phyloP scores from a whole-genome alignment of 2,113 vertebrate species.

The Glaucidium brasilianum region DNA sequence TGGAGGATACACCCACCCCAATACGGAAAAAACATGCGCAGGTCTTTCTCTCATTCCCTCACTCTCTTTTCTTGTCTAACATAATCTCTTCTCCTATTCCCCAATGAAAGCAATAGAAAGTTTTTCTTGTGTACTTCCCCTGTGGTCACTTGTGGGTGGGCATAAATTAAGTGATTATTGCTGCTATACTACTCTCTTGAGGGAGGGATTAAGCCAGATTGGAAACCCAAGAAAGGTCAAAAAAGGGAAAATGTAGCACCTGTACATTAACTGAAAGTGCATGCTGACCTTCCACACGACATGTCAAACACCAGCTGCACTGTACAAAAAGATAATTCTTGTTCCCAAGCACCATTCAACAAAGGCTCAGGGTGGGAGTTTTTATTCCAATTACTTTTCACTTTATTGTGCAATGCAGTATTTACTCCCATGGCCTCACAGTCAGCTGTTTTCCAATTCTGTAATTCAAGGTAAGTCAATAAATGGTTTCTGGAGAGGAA shows the following conservation, averaged over 20 bases:
- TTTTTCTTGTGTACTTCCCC: not conserved
- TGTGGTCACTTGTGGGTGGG: constrained; percentile 11
- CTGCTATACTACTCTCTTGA: not conserved
- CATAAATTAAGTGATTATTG: constrained; percentile 46
- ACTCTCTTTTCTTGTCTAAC: not conserved
- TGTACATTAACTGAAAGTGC: not conserved
- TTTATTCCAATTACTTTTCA: not conserved
- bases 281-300: not conserved
- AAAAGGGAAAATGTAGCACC: constrained; percentile 16
- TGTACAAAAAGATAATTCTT: not conserved
- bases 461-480: constrained; percentile 22
- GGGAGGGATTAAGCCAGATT: constrained; percentile 23
- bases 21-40: not conserved
- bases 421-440: not conserved
- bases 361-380: not conserved
- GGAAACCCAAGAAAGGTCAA: constrained; percentile 19
- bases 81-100: not conserved
- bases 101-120: not conserved
- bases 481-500: constrained; percentile 9
- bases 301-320: not conserved
- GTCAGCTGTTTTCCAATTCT: constrained; percentile 7
- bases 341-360: not conserved
- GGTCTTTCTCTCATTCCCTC: not conserved
- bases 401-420: not conserved
- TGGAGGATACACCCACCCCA: not conserved